Percentiles rank a stretch among this genome's conserved stretches.
Evolutionary conservation across 2,797 vertebrate genomes (phyloP).

Genomic region (Sphenopsis melanotis): DNA sequence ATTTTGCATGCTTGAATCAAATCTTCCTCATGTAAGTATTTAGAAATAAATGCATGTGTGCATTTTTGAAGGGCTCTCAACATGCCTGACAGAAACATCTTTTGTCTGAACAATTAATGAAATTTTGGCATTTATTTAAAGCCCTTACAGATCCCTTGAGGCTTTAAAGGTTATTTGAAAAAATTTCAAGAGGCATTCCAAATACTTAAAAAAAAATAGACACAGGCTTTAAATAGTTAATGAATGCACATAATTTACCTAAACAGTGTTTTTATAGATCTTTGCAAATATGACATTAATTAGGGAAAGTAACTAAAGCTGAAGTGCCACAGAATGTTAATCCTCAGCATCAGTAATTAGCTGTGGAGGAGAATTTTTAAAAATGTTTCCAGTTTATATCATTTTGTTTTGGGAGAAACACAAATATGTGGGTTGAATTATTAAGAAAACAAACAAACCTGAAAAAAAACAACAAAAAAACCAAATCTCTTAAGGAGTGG

Average conservation of each 20-base stretch:
- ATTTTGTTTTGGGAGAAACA: slow-evolving; percentile 57
- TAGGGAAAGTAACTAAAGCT: slow-evolving; percentile 63
- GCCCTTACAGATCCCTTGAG: background rate
- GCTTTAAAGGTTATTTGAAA: background rate
- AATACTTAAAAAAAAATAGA: background rate
- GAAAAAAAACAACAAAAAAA: background rate
- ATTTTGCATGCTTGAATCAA: fast-evolving
- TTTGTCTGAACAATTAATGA: background rate
- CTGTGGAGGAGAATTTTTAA: slow-evolving; percentile 28
- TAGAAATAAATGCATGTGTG: background rate
- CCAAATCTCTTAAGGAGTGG: background rate
- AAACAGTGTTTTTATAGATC: slow-evolving; percentile 64
- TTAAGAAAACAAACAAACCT: slow-evolving; percentile 13
- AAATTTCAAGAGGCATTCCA: background rate
- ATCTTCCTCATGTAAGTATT: background rate
- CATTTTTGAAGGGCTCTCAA: background rate
- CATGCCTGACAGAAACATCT: background rate
- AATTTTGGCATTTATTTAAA: background rate
- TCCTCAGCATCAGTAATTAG: slow-evolving; percentile 59
- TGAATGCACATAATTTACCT: slow-evolving; percentile 48
- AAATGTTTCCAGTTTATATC: slow-evolving; percentile 49
- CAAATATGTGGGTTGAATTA: slow-evolving; percentile 20
- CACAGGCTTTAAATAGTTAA: slow-evolving; percentile 34
- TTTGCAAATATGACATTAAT: slow-evolving; percentile 68
- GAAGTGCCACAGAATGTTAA: slow-evolving; percentile 63